Base-by-base conservation (phyloP, 2,797 vertebrate genomes). In the Enteromius mattozi region DNA sequence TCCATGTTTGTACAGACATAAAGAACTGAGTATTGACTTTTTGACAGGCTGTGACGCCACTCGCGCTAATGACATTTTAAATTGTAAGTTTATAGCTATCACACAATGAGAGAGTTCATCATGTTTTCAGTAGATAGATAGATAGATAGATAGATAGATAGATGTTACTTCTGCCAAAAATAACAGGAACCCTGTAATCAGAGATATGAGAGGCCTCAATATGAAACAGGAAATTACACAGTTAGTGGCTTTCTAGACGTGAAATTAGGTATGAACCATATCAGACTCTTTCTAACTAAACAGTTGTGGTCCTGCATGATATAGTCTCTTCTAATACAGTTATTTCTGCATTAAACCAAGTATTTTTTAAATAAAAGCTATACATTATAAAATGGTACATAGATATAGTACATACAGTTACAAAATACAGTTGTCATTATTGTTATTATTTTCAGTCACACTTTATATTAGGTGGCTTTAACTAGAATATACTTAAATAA, bases 1-100 rank as follows among this genome's bases (percentile, higher is more conserved):
- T 95, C 93, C 90, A 91, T 95, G 93, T 95, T 95, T 94, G 94
- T 93, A 94, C 94, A 94, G 92, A 93, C 93, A 93, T 94, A 94
- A 94, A 95, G 94, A 94, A 90, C 92, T 92, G 92, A 91, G 93
- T 94, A 95, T 96, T 94, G 95, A 95, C 95, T 94, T 92, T 94
- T 93, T 95, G 94, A 95, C 94, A 94, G 93, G 92, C 92, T 88
- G 91, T 94, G 95, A 94, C 93, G 92, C 91, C 88, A 91, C 90
- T 90, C 87, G 85, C 89, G 90, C 93, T 95, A 95, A 95, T 95
- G 94, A 92, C 94, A 95, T 95, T 94, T 94, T 94, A 94, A 95
- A 94, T 94, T 93, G 92, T 93, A 90, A 91, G 88, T 93, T 94
- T 94, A 93, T 93, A 93, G 94, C 94, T 92, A 94, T 95, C 94